Conservation (phyloP, 2,113 vertebrate species). For the Campylomormyrus numenius region DNA sequence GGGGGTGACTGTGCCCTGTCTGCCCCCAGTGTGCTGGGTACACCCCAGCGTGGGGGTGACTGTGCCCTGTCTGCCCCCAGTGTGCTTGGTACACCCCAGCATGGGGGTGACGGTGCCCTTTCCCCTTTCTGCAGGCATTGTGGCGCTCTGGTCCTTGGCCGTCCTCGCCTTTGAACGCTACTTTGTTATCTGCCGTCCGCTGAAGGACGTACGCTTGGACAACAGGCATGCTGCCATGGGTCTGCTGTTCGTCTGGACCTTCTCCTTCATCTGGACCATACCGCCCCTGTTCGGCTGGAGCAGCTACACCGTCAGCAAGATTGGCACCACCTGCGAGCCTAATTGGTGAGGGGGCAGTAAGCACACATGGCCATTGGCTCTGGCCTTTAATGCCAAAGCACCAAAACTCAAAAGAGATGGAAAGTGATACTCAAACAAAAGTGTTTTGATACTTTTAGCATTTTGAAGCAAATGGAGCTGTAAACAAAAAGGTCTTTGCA, state of each 20-base stretch:
- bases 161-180: conserved; percentile 78
- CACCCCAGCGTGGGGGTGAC: not conserved
- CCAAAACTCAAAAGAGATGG: not conserved
- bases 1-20: not conserved
- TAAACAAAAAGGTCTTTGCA: not conserved
- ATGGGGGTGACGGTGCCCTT: not conserved
- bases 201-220: conserved; percentile 58
- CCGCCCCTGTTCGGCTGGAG: conserved; percentile 80
- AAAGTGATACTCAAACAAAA: not conserved
- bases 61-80: not conserved
- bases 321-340: conserved; percentile 85
- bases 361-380: not conserved
- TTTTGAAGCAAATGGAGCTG: not conserved
- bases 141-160: conserved; percentile 81
- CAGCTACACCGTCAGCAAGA: conserved; percentile 83
- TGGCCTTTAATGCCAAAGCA: not conserved
- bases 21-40: not conserved
- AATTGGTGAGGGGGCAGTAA: conserved; percentile 71
- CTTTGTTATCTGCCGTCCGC: conserved; percentile 70
- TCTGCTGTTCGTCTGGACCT: conserved; percentile 75
- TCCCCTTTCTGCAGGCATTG: conserved; percentile 62
- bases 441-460: not conserved
- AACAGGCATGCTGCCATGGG: conserved; percentile 67
- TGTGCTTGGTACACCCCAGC: not conserved
- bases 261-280: conserved; percentile 80